Conservation (phyloP, 2,888 invertebrate species). For the Copidosoma aretas region DNA sequence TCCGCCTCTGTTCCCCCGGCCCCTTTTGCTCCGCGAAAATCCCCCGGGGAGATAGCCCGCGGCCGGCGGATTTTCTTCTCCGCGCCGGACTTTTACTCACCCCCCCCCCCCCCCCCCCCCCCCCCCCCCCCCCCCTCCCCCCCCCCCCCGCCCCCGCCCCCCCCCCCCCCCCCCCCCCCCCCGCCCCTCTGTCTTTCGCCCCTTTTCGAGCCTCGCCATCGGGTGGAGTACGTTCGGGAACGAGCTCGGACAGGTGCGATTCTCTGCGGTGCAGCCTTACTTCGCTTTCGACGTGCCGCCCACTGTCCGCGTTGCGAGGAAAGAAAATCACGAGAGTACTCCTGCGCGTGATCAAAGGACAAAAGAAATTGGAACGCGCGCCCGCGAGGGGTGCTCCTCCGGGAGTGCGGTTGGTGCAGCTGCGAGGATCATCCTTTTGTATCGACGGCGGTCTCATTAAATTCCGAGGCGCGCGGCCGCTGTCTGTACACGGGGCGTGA, state of each 20-base stretch:
- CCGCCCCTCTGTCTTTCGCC: background rate
- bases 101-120: background rate
- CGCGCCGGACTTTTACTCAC: conserved; percentile 26
- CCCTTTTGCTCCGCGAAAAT: conserved; percentile 9
- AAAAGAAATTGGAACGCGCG: background rate
- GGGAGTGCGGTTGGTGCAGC: too few relatives aligned
- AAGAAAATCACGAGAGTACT: background rate
- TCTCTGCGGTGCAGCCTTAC: background rate
- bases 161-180: background rate
- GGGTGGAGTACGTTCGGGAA: background rate
- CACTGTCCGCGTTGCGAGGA: background rate
- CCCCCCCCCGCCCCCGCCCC: background rate
- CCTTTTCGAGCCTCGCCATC: background rate
- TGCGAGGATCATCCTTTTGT: background rate
- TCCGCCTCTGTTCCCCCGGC: background rate
- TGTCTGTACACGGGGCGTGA: too few relatives aligned
- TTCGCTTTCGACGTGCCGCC: background rate
- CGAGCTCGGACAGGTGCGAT: too few relatives aligned
- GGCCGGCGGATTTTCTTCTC: conserved; percentile 28
- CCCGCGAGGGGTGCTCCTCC: background rate
- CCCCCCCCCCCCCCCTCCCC: background rate
- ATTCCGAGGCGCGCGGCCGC: background rate
- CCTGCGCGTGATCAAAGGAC: background rate
- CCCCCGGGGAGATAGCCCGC: conserved; percentile 25
- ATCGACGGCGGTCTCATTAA: background rate